Evolutionary conservation across 2,888 invertebrate genomes (phyloP).

Genomic region (Rhabditoides inermis): DNA sequence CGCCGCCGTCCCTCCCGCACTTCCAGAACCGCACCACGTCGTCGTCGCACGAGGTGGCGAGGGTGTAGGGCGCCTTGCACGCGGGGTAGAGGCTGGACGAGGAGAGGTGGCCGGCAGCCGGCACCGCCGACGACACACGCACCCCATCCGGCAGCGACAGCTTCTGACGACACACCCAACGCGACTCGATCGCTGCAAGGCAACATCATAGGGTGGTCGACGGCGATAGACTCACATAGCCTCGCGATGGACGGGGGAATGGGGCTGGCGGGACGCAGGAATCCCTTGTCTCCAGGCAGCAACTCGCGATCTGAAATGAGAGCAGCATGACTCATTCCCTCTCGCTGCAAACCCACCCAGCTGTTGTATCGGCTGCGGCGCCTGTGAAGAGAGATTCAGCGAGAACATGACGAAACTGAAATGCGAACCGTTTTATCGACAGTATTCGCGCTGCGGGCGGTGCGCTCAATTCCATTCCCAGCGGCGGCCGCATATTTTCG

Average conservation of each 20-base stretch:
- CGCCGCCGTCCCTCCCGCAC: slow-evolving; percentile 35
- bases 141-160: slow-evolving; percentile 24
- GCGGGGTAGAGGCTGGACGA: slow-evolving; percentile 96
- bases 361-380: slow-evolving; percentile 25
- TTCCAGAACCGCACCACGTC: slow-evolving; percentile 67
- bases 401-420: slow-evolving; percentile 80
- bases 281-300: slow-evolving; percentile 26
- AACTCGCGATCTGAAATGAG: slow-evolving; percentile 17
- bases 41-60: slow-evolving; percentile 83
- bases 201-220: too few species aligned
- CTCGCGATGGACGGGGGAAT: slow-evolving; percentile 37
- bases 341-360: slow-evolving; percentile 18
- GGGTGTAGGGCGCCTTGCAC: slow-evolving; percentile 91
- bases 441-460: too few species aligned
- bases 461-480: too few species aligned
- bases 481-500: too few species aligned
- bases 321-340: too few species aligned
- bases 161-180: slow-evolving; percentile 34
- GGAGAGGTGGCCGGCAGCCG: slow-evolving; percentile 90
- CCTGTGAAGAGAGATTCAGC: slow-evolving; percentile 37
- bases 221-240: too few species aligned
- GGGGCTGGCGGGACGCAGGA: slow-evolving; percentile 32
- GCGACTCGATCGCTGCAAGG: too few species aligned
- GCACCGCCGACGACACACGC: slow-evolving; percentile 62
- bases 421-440: too few species aligned